Percentiles rank a stretch among this genome's conserved stretches.
Conservation (phyloP, 2,113 vertebrate species). For the Garra rufa region DNA sequence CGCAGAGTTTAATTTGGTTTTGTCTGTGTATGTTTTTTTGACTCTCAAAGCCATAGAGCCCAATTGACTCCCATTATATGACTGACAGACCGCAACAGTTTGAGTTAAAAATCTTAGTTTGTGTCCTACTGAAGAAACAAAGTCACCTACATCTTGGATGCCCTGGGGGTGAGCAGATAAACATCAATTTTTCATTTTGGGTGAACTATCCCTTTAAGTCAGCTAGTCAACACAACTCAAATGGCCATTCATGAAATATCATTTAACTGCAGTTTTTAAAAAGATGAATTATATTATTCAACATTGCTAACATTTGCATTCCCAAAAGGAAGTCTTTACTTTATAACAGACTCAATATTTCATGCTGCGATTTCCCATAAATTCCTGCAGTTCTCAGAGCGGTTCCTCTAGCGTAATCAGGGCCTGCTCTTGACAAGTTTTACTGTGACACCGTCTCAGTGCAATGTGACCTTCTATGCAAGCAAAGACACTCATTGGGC, state of each 20-base stretch:
- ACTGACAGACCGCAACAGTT: too few relatives aligned
- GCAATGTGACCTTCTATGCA: slow-evolving; percentile 64
- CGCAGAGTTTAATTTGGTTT: too few relatives aligned
- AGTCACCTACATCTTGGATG: too few relatives aligned
- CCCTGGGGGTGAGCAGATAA: too few relatives aligned
- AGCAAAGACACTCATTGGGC: slow-evolving; percentile 57
- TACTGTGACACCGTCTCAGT: slow-evolving; percentile 59
- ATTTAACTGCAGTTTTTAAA: neutral
- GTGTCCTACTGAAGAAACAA: too few relatives aligned
- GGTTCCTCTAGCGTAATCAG: slow-evolving; percentile 38
- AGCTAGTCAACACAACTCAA: neutral
- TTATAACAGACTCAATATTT: neutral
- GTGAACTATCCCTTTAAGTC: too few relatives aligned
- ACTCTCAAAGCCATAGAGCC: too few relatives aligned
- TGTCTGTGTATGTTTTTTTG: too few relatives aligned
- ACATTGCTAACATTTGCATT: neutral
- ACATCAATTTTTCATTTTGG: too few relatives aligned
- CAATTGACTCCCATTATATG: too few relatives aligned
- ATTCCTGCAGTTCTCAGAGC: neutral
- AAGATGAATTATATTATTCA: neutral
- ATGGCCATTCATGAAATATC: neutral
- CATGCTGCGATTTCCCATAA: neutral
- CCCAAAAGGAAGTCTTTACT: neutral
- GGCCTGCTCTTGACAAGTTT: slow-evolving; percentile 62
- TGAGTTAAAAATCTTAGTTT: too few relatives aligned